Evolutionary conservation across 1,140 invertebrate genomes (phyloP).

Genomic region (Pygmarrhopalites habei): DNA sequence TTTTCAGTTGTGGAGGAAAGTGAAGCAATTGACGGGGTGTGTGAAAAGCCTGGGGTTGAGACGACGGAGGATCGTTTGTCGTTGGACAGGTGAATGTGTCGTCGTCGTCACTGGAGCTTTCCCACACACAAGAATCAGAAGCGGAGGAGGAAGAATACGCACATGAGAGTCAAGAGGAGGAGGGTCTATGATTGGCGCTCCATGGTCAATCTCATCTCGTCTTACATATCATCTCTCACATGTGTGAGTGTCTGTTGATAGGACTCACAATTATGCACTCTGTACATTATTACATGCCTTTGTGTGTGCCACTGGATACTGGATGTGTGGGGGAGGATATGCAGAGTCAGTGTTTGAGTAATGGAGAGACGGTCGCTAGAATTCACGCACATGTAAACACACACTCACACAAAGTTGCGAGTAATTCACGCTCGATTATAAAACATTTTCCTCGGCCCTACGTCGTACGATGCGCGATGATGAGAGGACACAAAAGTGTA

Average conservation of each 20-base stretch:
- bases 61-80: not conserved
- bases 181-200: no score
- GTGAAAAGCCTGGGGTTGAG: no score
- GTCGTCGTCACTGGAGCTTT: not conserved
- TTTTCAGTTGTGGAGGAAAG: no score
- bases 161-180: not conserved
- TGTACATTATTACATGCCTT: no score
- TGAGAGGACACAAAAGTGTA: constrained; percentile 19
- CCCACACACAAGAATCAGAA: not conserved
- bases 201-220: no score
- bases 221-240: no score
- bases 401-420: no score
- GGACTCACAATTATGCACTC: no score
- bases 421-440: constrained; percentile 29
- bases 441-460: constrained; percentile 25
- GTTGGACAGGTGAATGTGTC: not conserved
- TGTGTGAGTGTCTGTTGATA: no score
- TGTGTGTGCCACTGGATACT: no score
- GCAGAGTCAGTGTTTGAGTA: not conserved
- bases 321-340: no score
- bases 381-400: constrained; percentile 15
- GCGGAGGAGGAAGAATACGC: not conserved
- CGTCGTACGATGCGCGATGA: not conserved
- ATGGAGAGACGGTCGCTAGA: constrained; percentile 6
- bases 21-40: no score